Conservation (phyloP, 2,113 vertebrate species). For the Thamnaconus septentrionalis region DNA sequence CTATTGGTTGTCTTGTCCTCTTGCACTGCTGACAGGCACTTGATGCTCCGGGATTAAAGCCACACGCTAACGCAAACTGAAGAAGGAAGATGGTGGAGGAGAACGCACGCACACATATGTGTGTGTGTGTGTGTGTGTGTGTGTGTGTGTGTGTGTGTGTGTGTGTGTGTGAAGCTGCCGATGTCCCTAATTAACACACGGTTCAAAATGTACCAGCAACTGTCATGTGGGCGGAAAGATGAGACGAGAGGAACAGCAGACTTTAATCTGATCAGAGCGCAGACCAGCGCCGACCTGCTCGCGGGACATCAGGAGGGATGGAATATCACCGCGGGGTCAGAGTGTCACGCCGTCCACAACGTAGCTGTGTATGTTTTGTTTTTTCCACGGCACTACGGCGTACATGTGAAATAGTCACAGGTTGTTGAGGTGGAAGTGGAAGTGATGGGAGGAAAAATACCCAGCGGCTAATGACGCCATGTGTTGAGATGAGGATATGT, state of each 20-base stretch:
- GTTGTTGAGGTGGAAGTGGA: not conserved
- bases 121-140: no score
- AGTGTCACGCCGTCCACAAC: not conserved
- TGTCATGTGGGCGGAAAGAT: no score
- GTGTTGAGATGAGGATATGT: not conserved
- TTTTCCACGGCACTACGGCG: slow-evolving; percentile 36
- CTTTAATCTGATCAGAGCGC: no score
- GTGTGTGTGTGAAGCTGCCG: no score
- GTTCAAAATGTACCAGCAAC: no score
- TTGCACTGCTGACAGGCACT: no score
- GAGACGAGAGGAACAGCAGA: no score
- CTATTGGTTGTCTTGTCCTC: no score
- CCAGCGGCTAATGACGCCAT: not conserved
- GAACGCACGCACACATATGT: no score
- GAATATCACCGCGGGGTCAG: not conserved
- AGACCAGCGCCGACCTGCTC: slow-evolving; percentile 18
- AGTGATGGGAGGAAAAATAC: slow-evolving; percentile 12
- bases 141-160: no score
- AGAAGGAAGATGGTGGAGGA: not conserved
- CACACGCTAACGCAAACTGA: not conserved
- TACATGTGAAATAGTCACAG: slow-evolving; percentile 5
- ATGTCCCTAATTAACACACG: no score
- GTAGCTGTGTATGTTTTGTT: not conserved
- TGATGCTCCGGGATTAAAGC: not conserved
- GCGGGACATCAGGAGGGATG: slow-evolving; percentile 15